phyloP scores from a whole-genome alignment of 2,888 invertebrate species.

The Galeruca laticollis region DNA sequence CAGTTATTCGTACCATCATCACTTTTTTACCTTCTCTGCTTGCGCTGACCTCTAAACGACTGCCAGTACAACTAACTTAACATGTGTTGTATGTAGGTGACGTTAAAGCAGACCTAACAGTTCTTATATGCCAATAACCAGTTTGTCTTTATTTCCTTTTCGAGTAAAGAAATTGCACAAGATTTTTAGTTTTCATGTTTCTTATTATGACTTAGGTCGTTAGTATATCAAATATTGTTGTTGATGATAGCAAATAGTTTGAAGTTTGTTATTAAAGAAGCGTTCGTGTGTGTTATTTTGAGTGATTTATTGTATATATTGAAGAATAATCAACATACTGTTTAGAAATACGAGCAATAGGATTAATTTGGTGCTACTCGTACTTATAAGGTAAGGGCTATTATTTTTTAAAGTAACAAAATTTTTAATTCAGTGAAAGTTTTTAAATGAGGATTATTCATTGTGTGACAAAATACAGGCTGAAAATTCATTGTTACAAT shows the following conservation, averaged over 20 bases:
- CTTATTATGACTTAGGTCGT: conserved; percentile 3
- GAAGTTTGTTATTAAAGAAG: not conserved
- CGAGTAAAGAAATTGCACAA: conserved; percentile 11
- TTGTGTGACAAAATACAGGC: too few relatives aligned
- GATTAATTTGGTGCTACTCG: too few relatives aligned
- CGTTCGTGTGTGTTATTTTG: not conserved
- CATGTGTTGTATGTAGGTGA: conserved; percentile 31
- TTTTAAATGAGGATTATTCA: too few relatives aligned
- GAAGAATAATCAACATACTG: too few relatives aligned
- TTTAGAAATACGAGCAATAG: too few relatives aligned
- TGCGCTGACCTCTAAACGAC: conserved; percentile 26
- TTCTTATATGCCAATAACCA: conserved; percentile 22
- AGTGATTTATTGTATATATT: not conserved
- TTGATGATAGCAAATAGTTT: not conserved
- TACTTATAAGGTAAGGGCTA: too few relatives aligned
- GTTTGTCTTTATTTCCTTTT: conserved; percentile 18
- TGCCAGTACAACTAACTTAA: not conserved
- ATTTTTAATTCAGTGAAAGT: too few relatives aligned
- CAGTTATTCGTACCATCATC: conserved; percentile 21
- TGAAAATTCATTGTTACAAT: too few relatives aligned
- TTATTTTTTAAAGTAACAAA: too few relatives aligned
- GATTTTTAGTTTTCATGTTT: not conserved
- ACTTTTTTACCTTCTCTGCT: conserved; percentile 26
- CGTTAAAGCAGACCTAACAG: conserved; percentile 24
- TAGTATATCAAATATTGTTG: not conserved